Evolutionary conservation across 2,888 invertebrate species (phyloP).

Genomic region (Drosophila subsilvestris): DNA sequence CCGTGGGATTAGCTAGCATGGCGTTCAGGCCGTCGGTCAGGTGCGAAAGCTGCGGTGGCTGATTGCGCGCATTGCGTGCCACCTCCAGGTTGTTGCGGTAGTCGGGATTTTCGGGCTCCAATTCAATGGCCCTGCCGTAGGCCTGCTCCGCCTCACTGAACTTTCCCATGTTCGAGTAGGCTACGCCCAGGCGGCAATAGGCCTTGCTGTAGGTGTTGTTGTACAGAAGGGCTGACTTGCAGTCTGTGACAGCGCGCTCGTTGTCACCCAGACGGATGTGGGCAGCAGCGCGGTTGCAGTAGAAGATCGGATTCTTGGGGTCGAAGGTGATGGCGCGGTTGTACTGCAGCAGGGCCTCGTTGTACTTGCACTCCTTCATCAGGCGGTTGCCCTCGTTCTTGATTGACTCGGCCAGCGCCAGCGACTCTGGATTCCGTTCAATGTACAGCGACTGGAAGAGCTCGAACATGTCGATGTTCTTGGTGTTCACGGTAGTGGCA

Average conservation of each 20-base stretch:
- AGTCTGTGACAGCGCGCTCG: slow-evolving; percentile 94
- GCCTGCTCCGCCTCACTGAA: slow-evolving; percentile 93
- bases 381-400: slow-evolving; percentile 94
- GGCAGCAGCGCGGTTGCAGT: slow-evolving; percentile 98
- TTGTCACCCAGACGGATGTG: slow-evolving; percentile 95
- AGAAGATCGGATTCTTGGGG: slow-evolving; percentile 95
- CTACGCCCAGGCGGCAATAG: slow-evolving; percentile 94
- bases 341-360: slow-evolving; percentile 93
- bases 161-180: slow-evolving; percentile 92
- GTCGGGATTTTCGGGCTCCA: slow-evolving; percentile 96
- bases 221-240: slow-evolving; percentile 93
- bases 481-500: slow-evolving; percentile 41
- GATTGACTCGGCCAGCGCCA: slow-evolving; percentile 90
- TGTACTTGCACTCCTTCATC: slow-evolving; percentile 93
- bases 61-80: slow-evolving; percentile 86
- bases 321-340: slow-evolving; percentile 94
- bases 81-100: slow-evolving; percentile 94
- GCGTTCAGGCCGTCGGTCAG: slow-evolving; percentile 76
- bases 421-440: slow-evolving; percentile 85
- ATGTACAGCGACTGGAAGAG: slow-evolving; percentile 84
- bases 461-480: slow-evolving; percentile 84
- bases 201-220: slow-evolving; percentile 98
- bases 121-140: slow-evolving; percentile 93
- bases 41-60: slow-evolving; percentile 65
- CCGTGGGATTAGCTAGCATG: slow-evolving; percentile 79